Evolutionary conservation across 2,888 invertebrate species (phyloP).

Genomic region (Volucella zonaria): DNA sequence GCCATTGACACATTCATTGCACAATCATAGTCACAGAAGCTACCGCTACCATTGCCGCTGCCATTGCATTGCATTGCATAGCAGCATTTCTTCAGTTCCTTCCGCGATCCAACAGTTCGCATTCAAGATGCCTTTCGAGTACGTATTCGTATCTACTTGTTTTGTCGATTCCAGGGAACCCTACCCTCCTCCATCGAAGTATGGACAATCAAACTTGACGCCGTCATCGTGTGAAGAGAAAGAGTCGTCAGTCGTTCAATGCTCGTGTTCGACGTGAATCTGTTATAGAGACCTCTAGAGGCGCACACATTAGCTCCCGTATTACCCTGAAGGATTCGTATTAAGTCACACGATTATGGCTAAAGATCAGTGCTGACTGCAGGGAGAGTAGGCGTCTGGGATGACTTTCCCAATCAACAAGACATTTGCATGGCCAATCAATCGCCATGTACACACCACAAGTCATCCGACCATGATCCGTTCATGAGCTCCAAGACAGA

Average conservation of each 20-base stretch:
- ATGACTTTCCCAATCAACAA: slow-evolving; percentile 59
- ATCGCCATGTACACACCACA: not conserved
- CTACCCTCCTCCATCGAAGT: slow-evolving; percentile 12
- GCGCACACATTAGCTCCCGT: slow-evolving; percentile 37
- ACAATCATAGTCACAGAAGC: slow-evolving; percentile 71
- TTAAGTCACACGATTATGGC: slow-evolving; percentile 38
- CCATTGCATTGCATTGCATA: too few relatives aligned
- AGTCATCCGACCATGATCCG: not conserved
- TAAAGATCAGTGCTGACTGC: slow-evolving; percentile 21
- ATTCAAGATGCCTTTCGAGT: slow-evolving; percentile 1
- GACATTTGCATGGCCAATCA: slow-evolving; percentile 27
- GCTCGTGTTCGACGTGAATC: not conserved
- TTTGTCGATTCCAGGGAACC: slow-evolving; percentile 9
- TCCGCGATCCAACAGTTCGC: slow-evolving; percentile 58
- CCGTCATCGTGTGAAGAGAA: slow-evolving; percentile 17
- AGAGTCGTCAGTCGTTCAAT: not conserved
- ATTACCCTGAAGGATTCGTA: slow-evolving; percentile 54
- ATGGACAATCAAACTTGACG: slow-evolving; percentile 39
- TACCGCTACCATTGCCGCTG: slow-evolving; percentile 30
- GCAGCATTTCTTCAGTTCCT: slow-evolving; percentile 59
- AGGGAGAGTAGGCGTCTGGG: not conserved
- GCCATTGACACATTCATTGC: slow-evolving; percentile 73
- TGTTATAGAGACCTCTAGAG: slow-evolving; percentile 8
- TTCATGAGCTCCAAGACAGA: not conserved
- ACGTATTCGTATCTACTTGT: slow-evolving; percentile 17